Evolutionary conservation across 2,113 vertebrate genomes (phyloP).

Genomic region (Erythrocercus mccallii): DNA sequence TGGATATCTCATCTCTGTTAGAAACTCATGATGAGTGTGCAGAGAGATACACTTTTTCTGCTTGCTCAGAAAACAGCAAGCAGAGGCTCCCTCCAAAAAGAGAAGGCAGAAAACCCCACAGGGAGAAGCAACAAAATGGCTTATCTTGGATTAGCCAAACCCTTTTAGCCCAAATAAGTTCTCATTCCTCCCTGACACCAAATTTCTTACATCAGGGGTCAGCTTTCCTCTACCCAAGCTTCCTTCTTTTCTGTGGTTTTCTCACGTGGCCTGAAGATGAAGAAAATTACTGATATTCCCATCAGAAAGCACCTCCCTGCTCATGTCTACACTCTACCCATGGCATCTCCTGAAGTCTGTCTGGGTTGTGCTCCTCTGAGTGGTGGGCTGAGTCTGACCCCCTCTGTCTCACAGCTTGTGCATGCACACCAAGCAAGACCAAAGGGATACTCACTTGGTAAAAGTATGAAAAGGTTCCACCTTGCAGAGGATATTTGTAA

Average conservation of each 20-base stretch:
- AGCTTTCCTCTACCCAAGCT: background rate
- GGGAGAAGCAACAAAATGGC: background rate
- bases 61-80: background rate
- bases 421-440: rapidly evolving
- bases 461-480: background rate
- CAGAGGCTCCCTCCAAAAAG: background rate
- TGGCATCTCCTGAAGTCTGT: background rate
- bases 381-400: background rate
- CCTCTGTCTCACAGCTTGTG: background rate
- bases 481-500: background rate
- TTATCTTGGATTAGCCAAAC: background rate
- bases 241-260: background rate
- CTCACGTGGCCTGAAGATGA: rapidly evolving
- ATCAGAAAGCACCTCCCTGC: background rate
- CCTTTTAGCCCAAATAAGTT: background rate
- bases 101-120: background rate
- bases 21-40: background rate
- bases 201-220: background rate
- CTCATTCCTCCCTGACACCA: background rate
- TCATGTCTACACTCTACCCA: background rate
- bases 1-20: background rate
- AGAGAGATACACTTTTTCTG: background rate
- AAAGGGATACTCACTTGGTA: background rate
- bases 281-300: background rate
- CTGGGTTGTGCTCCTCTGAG: background rate